These are phyloP conservation scores for Lasioglossum marginatum DNA, from an alignment of 2,888 invertebrate species.

Conservation along the genomic window DNA sequence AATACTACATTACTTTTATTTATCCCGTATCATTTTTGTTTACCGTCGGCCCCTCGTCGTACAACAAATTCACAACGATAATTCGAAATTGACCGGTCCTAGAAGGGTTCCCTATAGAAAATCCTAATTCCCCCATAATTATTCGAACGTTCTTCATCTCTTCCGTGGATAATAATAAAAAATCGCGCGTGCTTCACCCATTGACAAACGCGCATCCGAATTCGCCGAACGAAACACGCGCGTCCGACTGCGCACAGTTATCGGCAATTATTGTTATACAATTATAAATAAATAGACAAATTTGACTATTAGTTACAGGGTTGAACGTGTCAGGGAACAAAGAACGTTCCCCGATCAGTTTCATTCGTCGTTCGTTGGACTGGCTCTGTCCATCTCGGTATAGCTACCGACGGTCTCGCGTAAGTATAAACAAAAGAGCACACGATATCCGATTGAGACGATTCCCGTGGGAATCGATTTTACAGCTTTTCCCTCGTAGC, in stretches of 20 bases:
- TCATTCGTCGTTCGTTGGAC: constrained; percentile 22
- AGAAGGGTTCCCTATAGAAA: constrained; percentile 30
- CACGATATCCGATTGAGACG: background rate
- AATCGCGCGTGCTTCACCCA: background rate
- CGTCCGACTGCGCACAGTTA: constrained; percentile 3
- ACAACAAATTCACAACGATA: constrained; percentile 20
- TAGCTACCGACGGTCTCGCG: background rate
- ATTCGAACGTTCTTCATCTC: constrained; percentile 6
- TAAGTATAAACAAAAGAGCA: background rate
- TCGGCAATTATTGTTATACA: constrained; percentile 22
- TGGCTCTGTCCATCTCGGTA: background rate
- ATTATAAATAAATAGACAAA: constrained; percentile 44
- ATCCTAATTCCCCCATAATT: constrained; percentile 4
- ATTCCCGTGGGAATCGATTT: background rate
- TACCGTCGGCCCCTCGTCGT: background rate
- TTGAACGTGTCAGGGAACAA: constrained; percentile 1
- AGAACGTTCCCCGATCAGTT: constrained; percentile 18
- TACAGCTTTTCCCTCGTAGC: background rate
- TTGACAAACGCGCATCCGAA: background rate
- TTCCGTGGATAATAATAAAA: constrained; percentile 1
- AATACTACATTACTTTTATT: constrained; percentile 29
- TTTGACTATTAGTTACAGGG: constrained; percentile 11
- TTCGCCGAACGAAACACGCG: constrained; percentile 20
- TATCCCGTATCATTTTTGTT: constrained; percentile 8
- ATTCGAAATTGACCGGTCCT: constrained; percentile 11